phyloP scores from a whole-genome alignment of 2,797 vertebrate genomes.

The Echeneis naucrates region DNA sequence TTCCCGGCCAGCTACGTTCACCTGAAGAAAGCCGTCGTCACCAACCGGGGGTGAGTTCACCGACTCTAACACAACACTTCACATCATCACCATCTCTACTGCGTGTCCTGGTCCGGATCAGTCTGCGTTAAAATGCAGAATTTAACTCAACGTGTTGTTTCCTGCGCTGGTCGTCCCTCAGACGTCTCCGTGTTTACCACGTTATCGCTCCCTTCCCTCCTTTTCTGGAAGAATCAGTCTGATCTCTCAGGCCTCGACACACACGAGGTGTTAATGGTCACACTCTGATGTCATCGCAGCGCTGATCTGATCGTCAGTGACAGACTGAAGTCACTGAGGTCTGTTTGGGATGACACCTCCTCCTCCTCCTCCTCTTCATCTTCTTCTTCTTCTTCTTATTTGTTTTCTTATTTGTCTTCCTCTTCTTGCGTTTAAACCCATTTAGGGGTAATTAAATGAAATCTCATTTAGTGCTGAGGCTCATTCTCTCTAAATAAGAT shows the following conservation, averaged over 20 bases:
- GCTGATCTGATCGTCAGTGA: conserved; percentile 10
- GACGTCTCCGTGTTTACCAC: no score
- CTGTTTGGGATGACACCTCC: conserved; percentile 13
- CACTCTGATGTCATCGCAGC: neutral
- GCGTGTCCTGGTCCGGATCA: no score
- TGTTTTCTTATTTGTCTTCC: no score
- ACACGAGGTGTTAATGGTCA: neutral
- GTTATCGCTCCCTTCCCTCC: neutral
- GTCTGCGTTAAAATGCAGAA: no score
- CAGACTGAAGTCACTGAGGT: neutral
- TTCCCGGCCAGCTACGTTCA: conserved; percentile 84
- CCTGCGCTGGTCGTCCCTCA: no score
- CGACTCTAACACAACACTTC: neutral
- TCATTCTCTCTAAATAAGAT: conserved; percentile 40
- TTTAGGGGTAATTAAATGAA: conserved; percentile 25
- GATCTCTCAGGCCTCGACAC: neutral
- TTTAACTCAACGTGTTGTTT: no score
- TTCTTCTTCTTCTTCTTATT: no score
- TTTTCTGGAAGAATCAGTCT: neutral
- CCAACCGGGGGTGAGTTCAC: conserved; percentile 82
- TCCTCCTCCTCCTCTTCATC: no score
- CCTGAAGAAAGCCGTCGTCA: conserved; percentile 84
- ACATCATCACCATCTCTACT: no score
- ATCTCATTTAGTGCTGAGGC: conserved; percentile 26
- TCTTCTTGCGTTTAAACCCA: neutral